These are phyloP conservation scores for Tiphia femorata DNA, from an alignment of 2,888 invertebrate species.

Conservation along the genomic window DNA sequence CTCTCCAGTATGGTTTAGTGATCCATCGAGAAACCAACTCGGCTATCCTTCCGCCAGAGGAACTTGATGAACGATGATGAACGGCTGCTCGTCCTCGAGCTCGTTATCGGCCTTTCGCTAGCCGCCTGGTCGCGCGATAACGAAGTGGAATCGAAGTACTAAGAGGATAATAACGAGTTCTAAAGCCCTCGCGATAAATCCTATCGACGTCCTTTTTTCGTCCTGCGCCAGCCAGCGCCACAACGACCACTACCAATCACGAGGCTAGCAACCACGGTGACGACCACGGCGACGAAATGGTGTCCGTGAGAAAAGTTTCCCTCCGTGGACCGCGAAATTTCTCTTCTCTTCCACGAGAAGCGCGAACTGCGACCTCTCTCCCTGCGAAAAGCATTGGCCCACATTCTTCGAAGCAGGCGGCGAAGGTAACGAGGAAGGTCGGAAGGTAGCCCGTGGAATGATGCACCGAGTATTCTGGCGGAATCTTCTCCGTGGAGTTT, in stretches of 20 bases:
- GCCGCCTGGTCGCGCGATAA: slow-evolving; percentile 28
- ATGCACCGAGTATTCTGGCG: too few species aligned
- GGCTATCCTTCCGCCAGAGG: too few species aligned
- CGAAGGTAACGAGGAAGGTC: too few species aligned
- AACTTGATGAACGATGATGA: slow-evolving; percentile 12
- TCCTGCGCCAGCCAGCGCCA: neutral
- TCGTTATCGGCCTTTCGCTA: slow-evolving; percentile 6
- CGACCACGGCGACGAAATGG: too few species aligned
- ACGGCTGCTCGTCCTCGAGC: slow-evolving; percentile 4
- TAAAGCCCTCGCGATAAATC: slow-evolving; percentile 44
- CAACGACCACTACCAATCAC: neutral
- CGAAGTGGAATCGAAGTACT: slow-evolving; percentile 42
- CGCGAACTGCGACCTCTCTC: too few species aligned
- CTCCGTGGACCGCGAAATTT: neutral
- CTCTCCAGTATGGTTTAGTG: too few species aligned
- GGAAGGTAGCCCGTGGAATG: too few species aligned
- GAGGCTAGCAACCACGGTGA: too few species aligned
- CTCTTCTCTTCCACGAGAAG: neutral
- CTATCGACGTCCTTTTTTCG: slow-evolving; percentile 13
- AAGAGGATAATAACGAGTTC: slow-evolving; percentile 49
- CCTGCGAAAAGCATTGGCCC: too few species aligned
- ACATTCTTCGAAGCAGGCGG: too few species aligned
- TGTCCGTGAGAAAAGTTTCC: neutral
- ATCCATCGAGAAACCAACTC: too few species aligned
- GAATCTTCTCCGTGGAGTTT: too few species aligned